Evolutionary conservation across 1,140 invertebrate genomes (phyloP).

Genomic region (Pemphigus obesinymphae): DNA sequence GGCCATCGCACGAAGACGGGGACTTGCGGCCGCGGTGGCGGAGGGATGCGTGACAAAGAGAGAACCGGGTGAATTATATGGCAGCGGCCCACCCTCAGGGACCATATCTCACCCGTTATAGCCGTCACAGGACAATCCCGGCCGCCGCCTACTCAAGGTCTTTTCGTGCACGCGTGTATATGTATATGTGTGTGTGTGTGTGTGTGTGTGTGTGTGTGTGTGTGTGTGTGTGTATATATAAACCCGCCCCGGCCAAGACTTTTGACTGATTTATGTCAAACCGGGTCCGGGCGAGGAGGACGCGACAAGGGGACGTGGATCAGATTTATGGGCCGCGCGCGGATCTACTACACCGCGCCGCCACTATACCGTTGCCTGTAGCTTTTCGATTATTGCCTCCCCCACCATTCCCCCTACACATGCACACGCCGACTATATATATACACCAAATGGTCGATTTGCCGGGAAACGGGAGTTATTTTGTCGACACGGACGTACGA

Average conservation of each 20-base stretch:
- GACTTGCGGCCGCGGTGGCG: neutral
- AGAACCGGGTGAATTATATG: constrained; percentile 42
- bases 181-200: neutral
- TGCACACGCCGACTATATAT: neutral
- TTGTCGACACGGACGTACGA: constrained; percentile 10
- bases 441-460: constrained; percentile 37
- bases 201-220: neutral
- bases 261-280: constrained; percentile 42
- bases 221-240: neutral
- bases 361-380: constrained; percentile 32
- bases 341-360: constrained; percentile 25
- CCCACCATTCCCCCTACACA: neutral
- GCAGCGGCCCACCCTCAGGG: constrained; percentile 40
- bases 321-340: constrained; percentile 40
- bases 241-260: constrained; percentile 39
- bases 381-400: constrained; percentile 40
- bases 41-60: constrained; percentile 40
- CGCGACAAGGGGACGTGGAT: constrained; percentile 37
- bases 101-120: constrained; percentile 42
- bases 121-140: constrained; percentile 41
- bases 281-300: constrained; percentile 14
- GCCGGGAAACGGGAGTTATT: constrained; percentile 36
- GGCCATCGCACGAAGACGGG: constrained; percentile 33
- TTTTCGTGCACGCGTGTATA: constrained; percentile 12
- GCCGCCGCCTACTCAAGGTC: constrained; percentile 41